Evolutionary conservation across 2,113 vertebrate species (phyloP), one percentile per base, ranked within the genome.

Genomic region (Condylura cristata): DNA sequence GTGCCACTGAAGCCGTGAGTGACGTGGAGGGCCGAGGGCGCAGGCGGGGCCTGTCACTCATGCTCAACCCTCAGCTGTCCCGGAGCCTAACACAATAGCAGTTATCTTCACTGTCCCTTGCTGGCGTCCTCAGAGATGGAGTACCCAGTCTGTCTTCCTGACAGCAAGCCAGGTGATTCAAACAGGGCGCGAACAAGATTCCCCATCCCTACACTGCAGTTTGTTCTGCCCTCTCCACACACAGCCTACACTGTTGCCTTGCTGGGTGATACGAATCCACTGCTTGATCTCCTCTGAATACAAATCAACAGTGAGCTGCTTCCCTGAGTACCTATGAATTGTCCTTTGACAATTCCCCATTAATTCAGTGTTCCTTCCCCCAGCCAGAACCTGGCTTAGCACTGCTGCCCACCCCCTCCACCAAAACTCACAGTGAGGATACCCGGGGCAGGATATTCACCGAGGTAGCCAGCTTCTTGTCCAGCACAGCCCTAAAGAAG

Each of bases 371-470:
- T 34, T 56, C 48, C 58, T 82, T n/a, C 68, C n/a, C 32, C 32
- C 56, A 75, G n/a, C 56, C 28, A 89, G 56, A n/a, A 70, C 56
- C 82, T 39, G 37, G 82, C 5, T 6, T 20, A 70, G 30, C 37
- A 51, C 6, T 37, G n/a, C n/a, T n/a, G n/a, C 56, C 68, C 48
- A 74, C 34, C 8, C 51, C 48, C 17, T 37, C 70, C 37, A n/a
- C 78, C 37, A 16, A 66, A 91, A 99, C 98, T 99, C 98, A 99
- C 99, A 99, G 97, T 60, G 99, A 98, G 0, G 97, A 98, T 76
- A 98, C 98, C 95, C 95, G 98, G 16, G 98, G 98, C 94, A 99
- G 98, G 97, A 99, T 99, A 97, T 98, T 99, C 97, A 99, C 97
- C 4, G 98, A 98, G 84, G 99, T 98, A 53, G 99, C 99, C 98